Percentiles rank a stretch among this genome's conserved stretches.
phyloP scores from a whole-genome alignment of 2,888 invertebrate genomes.

The Reticulitermes lucifugus region DNA sequence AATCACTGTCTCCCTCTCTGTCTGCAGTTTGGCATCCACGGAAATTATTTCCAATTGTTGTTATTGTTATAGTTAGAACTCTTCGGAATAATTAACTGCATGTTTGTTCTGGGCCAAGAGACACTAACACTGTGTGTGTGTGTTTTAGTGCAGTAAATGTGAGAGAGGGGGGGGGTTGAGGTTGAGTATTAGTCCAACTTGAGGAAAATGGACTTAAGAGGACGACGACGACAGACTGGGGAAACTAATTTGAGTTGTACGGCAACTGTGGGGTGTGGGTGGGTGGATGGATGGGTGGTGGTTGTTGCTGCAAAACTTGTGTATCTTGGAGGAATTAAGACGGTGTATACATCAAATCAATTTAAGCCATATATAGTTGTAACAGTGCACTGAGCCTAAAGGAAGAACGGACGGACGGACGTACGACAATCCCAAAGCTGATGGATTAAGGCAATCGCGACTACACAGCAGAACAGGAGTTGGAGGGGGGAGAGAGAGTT shows the following conservation, averaged over 20 bases:
- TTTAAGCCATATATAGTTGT: slow-evolving; percentile 46
- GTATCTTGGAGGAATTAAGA: slow-evolving; percentile 51
- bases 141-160: neutral
- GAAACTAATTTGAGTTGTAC: slow-evolving; percentile 49
- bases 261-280: neutral
- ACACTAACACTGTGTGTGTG: slow-evolving; percentile 10
- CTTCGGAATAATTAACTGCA: slow-evolving; percentile 30
- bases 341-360: slow-evolving; percentile 51
- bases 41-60: slow-evolving; percentile 29
- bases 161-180: neutral
- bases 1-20: neutral
- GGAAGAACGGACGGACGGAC: neutral
- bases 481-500: neutral
- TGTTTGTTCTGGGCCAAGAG: slow-evolving; percentile 30
- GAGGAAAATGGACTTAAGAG: slow-evolving; percentile 40
- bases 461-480: neutral
- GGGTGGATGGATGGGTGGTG: neutral
- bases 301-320: slow-evolving; percentile 47
- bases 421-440: slow-evolving; percentile 42
- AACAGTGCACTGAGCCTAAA: neutral
- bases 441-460: slow-evolving; percentile 51
- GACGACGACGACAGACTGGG: slow-evolving; percentile 29
- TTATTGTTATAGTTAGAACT: slow-evolving; percentile 36
- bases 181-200: slow-evolving; percentile 40
- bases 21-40: neutral